A percentile compares a stretch with the other conserved stretches of the same genome.
Evolutionary conservation across 2,888 invertebrate genomes (phyloP).

Genomic region (Ormia ochracea): DNA sequence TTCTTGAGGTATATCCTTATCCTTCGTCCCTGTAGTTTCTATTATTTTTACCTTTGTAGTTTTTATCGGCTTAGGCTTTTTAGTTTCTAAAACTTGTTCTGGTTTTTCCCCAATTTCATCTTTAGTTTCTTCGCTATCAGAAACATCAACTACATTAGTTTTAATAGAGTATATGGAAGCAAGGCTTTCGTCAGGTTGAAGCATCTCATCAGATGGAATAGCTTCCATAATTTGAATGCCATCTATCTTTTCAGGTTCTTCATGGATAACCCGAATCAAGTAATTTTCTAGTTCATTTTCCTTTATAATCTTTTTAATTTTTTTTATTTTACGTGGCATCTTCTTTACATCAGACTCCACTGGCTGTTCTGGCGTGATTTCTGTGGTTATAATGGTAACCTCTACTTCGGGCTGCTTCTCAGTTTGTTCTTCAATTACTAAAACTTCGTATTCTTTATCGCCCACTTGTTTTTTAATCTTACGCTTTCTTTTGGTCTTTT

Average conservation of each 20-base stretch:
- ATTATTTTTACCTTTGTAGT: slow-evolving; percentile 62
- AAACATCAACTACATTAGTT: slow-evolving; percentile 70
- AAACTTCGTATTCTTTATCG: slow-evolving; percentile 77
- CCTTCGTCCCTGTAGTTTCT: slow-evolving; percentile 78
- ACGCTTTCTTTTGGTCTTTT: slow-evolving; percentile 76
- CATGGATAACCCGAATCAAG: slow-evolving; percentile 71
- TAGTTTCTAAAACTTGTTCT: slow-evolving; percentile 53
- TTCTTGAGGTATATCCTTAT: slow-evolving; percentile 58
- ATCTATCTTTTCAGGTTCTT: slow-evolving; percentile 66
- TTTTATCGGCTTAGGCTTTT: slow-evolving; percentile 62
- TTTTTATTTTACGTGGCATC: slow-evolving; percentile 65
- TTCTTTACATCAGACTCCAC: slow-evolving; percentile 54
- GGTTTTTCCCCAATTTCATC: slow-evolving; percentile 65
- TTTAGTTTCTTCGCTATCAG: slow-evolving; percentile 69
- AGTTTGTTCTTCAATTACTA: slow-evolving; percentile 76
- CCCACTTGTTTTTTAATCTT: slow-evolving; percentile 77
- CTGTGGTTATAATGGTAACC: slow-evolving; percentile 73
- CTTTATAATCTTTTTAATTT: slow-evolving; percentile 66
- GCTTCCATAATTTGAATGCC: slow-evolving; percentile 61
- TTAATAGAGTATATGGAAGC: slow-evolving; percentile 63
- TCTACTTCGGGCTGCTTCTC: slow-evolving; percentile 75
- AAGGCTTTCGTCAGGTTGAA: slow-evolving; percentile 61
- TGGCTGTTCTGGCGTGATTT: slow-evolving; percentile 66
- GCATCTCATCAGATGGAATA: slow-evolving; percentile 53
- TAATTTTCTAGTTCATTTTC: slow-evolving; percentile 70